Evolutionary conservation across 2,888 invertebrate genomes (phyloP).

Genomic region (Rhorus exstirpatorius): DNA sequence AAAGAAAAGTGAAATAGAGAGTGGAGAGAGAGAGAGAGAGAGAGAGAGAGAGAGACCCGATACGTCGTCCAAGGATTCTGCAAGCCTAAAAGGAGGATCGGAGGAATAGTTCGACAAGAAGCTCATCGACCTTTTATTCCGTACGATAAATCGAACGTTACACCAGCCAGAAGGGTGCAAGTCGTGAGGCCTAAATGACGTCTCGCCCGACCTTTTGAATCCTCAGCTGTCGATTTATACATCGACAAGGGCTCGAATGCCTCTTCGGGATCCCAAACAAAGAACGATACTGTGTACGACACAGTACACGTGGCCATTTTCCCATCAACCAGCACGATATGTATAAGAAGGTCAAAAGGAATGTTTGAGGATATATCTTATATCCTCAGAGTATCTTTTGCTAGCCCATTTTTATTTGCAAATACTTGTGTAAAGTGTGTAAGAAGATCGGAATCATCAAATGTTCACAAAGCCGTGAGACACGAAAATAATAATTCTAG

Average conservation of each 20-base stretch:
- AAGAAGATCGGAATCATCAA: too few species aligned
- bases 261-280: background rate
- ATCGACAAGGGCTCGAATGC: background rate
- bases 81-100: conserved; percentile 52
- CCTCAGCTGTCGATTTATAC: conserved; percentile 10
- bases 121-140: conserved; percentile 75
- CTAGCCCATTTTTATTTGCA: too few species aligned
- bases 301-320: conserved; percentile 42
- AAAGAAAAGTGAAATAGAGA: background rate
- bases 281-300: conserved; percentile 1
- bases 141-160: conserved; percentile 57
- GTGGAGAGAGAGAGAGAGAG: background rate
- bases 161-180: background rate
- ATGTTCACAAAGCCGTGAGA: too few species aligned
- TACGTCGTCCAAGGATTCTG: conserved; percentile 31
- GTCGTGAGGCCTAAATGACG: background rate
- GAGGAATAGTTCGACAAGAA: conserved; percentile 65
- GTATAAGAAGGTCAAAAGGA: conserved; percentile 14
- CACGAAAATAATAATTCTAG: background rate
- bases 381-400: too few species aligned
- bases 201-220: conserved; percentile 8
- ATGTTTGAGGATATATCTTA: conserved; percentile 15
- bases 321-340: conserved; percentile 37
- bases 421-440: too few species aligned
- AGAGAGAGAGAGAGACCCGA: conserved; percentile 1